phyloP scores from a whole-genome alignment of 1,140 invertebrate genomes.

The Marisa cornuarietis region DNA sequence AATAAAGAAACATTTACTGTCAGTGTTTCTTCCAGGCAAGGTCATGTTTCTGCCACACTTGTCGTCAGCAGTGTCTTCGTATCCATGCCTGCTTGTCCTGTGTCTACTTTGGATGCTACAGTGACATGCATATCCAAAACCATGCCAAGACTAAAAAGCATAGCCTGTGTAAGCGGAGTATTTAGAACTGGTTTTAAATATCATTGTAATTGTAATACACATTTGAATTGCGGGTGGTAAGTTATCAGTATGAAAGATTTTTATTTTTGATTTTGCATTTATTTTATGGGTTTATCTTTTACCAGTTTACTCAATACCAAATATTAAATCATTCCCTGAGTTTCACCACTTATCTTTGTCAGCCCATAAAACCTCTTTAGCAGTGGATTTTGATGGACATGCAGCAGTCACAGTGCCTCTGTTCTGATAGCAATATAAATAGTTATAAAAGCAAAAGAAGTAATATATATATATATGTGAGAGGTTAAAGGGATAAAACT shows the following conservation, averaged over 20 bases:
- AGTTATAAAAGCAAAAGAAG: too few species aligned
- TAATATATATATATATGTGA: not conserved
- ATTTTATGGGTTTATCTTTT: not conserved
- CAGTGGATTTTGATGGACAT: too few species aligned
- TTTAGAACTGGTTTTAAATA: not conserved
- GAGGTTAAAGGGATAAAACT: not conserved
- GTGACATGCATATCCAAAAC: slow-evolving; percentile 82
- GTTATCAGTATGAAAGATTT: slow-evolving; percentile 3
- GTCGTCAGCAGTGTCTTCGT: slow-evolving; percentile 78
- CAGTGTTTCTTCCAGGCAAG: slow-evolving; percentile 72
- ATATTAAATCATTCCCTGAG: not conserved
- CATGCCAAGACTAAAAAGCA: slow-evolving; percentile 85
- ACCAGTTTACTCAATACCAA: not conserved
- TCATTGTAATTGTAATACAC: not conserved
- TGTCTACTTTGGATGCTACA: slow-evolving; percentile 90
- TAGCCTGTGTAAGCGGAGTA: slow-evolving; percentile 73
- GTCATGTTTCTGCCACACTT: slow-evolving; percentile 80
- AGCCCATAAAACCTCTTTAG: too few species aligned
- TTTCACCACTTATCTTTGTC: too few species aligned
- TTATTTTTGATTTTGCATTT: not conserved
- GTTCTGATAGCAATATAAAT: too few species aligned
- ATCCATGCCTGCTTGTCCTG: slow-evolving; percentile 91
- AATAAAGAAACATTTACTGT: not conserved
- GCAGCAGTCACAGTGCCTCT: too few species aligned
- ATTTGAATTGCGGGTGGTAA: not conserved